These are phyloP conservation scores for Ellobius talpinus DNA, from an alignment of 2,113 vertebrate species.

Conservation along the genomic window DNA sequence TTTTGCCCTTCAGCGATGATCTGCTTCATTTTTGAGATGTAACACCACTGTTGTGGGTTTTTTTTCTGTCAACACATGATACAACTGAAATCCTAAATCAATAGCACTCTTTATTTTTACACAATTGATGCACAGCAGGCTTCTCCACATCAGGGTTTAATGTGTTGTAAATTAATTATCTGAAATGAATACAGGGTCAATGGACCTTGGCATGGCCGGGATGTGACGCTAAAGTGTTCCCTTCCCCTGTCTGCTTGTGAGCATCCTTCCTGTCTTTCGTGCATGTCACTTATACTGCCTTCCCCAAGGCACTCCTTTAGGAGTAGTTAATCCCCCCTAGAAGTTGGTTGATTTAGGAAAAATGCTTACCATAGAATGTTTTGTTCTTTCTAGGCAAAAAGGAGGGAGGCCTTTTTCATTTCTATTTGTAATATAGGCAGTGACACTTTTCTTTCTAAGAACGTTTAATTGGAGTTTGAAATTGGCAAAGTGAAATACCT, in stretches of 20 bases:
- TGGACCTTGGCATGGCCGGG: constrained; percentile 89
- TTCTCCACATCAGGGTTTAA: constrained; percentile 90
- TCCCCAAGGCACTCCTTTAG: constrained; percentile 80
- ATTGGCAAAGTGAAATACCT: constrained; percentile 31
- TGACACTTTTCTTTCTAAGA: background rate
- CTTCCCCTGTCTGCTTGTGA: constrained; percentile 83
- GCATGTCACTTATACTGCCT: constrained; percentile 69
- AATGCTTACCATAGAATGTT: constrained; percentile 85
- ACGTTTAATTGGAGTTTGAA: constrained; percentile 48
- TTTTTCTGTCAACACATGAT: constrained; percentile 76
- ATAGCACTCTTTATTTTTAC: constrained; percentile 86
- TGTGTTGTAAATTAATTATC: constrained; percentile 94
- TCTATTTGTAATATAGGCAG: constrained; percentile 46
- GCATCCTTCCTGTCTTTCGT: constrained; percentile 57
- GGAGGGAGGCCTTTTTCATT: background rate
- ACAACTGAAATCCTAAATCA: constrained; percentile 85
- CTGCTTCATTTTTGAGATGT: constrained; percentile 67
- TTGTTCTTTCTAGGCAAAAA: constrained; percentile 69
- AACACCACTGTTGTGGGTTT: constrained; percentile 47
- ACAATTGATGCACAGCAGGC: constrained; percentile 87
- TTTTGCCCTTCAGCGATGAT: constrained; percentile 82
- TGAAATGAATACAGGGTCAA: constrained; percentile 90
- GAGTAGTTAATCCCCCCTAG: constrained; percentile 82
- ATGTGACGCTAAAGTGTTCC: constrained; percentile 83
- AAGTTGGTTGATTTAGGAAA: constrained; percentile 85